Base-by-base conservation (phyloP, 2,797 vertebrate genomes). In the Gorsachius magnificus region DNA sequence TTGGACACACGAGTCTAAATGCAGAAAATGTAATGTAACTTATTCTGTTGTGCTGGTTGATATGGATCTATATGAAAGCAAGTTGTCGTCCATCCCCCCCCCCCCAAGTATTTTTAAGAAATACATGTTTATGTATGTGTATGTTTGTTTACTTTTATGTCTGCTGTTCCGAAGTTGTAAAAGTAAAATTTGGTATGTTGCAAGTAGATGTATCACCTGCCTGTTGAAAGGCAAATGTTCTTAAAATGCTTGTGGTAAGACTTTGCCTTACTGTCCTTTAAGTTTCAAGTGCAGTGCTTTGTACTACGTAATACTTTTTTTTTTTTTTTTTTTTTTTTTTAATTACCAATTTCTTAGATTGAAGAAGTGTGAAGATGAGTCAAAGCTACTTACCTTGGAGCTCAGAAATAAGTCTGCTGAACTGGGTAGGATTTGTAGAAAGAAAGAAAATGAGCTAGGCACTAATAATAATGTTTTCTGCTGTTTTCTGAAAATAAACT, bases 381-480 rank as follows among this genome's bases (percentile, higher is more conserved):
- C 98, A 41, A 97, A 91, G 60, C 90, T 82, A 79, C 93, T 98
- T 56, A 94, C 89, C 22, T 48, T 98, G 93, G 98, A 99, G 85
- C 97, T 99, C 93, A 97, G 98, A 89, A 98, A 93, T 33, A 99
- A 96, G 85, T 98, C 96, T 90, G 90, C 80, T 95, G 97, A 98
- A 93, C 88, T 99, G 93, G 98, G 99, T 99, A 98, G 97, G 97
- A 66, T 85, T 70, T 89, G 21, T n/a, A 64, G 43, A 89, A 90
- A 71, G 33, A 80, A 90, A 46, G 14, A 56, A 79, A 24, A 64
- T 10, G 6, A 90, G 31, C 53, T 85, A 54, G 19, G 25, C 45
- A 38, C 9, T 83, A 53, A 65, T 61, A 57, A 80, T 69, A 79
- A 53, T 11, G 4, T 43, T 64, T 71, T 65, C 16, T 76, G 43